Evolutionary conservation across 1,140 invertebrate genomes (phyloP), one percentile per base, ranked within the genome.

Genomic region (Philopotamus ludificatus): DNA sequence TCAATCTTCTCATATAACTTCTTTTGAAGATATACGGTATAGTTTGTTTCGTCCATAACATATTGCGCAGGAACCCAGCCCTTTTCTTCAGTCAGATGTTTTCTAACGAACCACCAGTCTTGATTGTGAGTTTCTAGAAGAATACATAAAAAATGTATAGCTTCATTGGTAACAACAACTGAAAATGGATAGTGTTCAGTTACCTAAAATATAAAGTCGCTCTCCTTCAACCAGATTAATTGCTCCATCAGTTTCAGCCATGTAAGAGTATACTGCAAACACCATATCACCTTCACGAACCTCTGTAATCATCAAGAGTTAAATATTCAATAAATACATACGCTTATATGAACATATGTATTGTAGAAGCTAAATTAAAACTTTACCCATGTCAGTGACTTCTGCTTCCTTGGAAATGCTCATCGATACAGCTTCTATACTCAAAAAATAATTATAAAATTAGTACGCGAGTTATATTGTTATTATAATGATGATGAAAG

Each of bases 21-120:
- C 73, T 89, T 90, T 73, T 94, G 89, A 1, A 95, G 83, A 72
- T 93, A 94, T 8, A 88, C 75, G 0, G 87, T 88, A 72, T 95
- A 95, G 67, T 88, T 88, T 1, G 80, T 77, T 75, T 92, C 89
- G 73, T 92, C 88, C 80, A 93, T 87, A 0, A 97, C 79, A 72
- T 93, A 91, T 74, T 92, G 87, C 1, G 92, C 89, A n/a, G 93
- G 93, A 21, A 95, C 93, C 87, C 91, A 95, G 55, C 94, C 94
- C 73, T 89, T 92, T 78, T 95, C 92, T 75, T 94, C 89, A 0
- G 93, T 94, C 15, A 95, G 78, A 76, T 91, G 86, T 78, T 96
- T 97, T 68, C 86, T 87, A 0, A 96, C 92, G 74, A 93, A 93
- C 93, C 93, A 96, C 92, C 92, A 95, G 72, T 95, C 92, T 58